These are phyloP conservation scores for Drosophila macrospina DNA, from an alignment of 2,888 invertebrate genomes.

Conservation along the genomic window DNA sequence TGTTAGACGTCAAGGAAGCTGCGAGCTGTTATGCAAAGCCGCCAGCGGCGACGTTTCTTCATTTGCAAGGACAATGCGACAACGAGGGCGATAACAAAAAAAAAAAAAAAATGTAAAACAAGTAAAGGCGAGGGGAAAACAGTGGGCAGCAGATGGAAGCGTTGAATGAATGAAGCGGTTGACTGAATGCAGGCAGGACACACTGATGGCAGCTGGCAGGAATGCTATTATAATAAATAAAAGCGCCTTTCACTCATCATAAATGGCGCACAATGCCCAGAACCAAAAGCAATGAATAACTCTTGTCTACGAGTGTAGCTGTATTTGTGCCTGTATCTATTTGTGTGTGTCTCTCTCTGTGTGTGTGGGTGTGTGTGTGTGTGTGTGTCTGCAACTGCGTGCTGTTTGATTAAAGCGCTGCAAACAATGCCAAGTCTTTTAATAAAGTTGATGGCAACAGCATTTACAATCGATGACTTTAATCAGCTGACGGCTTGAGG, in stretches of 20 bases:
- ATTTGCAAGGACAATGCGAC: conserved; percentile 82
- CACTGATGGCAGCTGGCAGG: conserved; percentile 49
- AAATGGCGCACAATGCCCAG: conserved; percentile 70
- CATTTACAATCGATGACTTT: conserved; percentile 59
- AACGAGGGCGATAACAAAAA: conserved; percentile 26
- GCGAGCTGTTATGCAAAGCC: conserved; percentile 62
- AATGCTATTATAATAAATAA: conserved; percentile 79
- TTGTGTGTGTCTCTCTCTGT: not conserved
- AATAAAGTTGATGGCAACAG: conserved; percentile 64
- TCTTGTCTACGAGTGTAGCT: conserved; percentile 19
- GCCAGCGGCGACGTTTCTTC: conserved; percentile 72
- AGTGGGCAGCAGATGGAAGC: conserved; percentile 14
- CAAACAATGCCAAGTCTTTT: conserved; percentile 66
- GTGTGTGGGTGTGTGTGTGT: conserved; percentile 14
- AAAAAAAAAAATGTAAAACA: conserved; percentile 3
- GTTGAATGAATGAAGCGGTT: conserved; percentile 51
- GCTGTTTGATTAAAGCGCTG: conserved; percentile 46
- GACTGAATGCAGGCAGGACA: conserved; percentile 45
- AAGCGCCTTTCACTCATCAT: conserved; percentile 80
- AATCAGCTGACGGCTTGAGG: conserved; percentile 41
- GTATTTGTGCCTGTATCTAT: conserved; percentile 16
- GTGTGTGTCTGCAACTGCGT: conserved; percentile 3
- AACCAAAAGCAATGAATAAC: conserved; percentile 48
- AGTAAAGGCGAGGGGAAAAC: conserved; percentile 3
- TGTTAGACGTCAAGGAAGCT: conserved; percentile 66